Conservation (phyloP, 37 sponge, comb jelly and placozoan genomes). For the Petrosia ficiformis region DNA sequence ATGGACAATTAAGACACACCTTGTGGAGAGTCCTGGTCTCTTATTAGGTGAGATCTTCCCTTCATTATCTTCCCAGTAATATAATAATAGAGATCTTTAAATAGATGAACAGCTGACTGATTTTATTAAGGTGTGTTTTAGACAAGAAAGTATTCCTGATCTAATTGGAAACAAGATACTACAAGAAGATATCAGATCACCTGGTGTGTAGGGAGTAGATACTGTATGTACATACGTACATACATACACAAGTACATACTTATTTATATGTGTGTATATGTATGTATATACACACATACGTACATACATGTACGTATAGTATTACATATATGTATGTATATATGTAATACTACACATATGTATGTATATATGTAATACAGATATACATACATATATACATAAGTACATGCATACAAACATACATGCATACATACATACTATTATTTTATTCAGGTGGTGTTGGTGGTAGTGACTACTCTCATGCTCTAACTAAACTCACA, state of each 20-base stretch:
- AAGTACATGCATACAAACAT: background rate
- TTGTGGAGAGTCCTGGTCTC: slow-evolving; percentile 34
- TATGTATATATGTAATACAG: no score
- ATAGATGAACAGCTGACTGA: slow-evolving; percentile 30
- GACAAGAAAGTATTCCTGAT: slow-evolving; percentile 31
- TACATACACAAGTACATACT: no score
- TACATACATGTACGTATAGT: no score
- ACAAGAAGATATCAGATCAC: background rate
- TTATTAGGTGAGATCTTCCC: slow-evolving; percentile 38
- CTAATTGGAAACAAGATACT: slow-evolving; percentile 16
- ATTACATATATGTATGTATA: no score
- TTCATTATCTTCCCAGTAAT: background rate
- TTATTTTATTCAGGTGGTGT: background rate
- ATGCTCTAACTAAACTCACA: slow-evolving; percentile 47
- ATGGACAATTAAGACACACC: slow-evolving; percentile 56
- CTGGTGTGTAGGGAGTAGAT: no score
- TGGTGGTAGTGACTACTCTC: slow-evolving; percentile 6
- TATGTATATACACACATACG: no score
- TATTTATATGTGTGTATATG: no score
- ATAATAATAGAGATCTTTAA: no score
- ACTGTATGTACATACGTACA: no score
- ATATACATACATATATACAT: no score
- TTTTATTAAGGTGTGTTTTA: slow-evolving; percentile 50
- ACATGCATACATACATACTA: background rate
- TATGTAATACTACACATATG: no score